Conservation (phyloP, 2,797 vertebrate genomes). For the Sebastes goodei region DNA sequence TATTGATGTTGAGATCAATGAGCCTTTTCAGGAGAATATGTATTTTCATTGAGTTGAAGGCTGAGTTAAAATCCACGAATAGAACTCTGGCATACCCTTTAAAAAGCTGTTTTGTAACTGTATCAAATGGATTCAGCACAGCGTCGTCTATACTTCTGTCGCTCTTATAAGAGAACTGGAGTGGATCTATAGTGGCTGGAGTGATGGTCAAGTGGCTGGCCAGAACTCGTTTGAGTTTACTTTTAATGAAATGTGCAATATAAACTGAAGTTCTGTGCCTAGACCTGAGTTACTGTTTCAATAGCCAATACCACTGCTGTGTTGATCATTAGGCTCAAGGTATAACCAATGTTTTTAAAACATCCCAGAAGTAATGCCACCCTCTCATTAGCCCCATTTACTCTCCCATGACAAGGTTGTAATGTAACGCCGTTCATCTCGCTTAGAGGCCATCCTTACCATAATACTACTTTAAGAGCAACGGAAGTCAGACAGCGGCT, state of each 20-base stretch:
- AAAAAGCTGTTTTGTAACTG: neutral
- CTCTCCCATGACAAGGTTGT: neutral
- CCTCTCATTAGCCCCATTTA: neutral
- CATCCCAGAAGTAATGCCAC: neutral
- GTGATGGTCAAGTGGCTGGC: neutral
- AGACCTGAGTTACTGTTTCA: neutral
- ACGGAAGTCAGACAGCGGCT: too few species aligned
- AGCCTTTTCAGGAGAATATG: neutral
- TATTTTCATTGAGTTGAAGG: neutral
- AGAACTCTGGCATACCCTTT: neutral
- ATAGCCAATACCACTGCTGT: neutral
- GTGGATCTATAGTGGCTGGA: neutral
- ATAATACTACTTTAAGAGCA: too few species aligned
- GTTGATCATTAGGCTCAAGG: neutral
- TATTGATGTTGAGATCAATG: conserved; percentile 5
- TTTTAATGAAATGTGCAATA: neutral
- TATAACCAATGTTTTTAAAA: neutral
- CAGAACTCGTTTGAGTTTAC: neutral
- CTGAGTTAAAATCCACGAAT: neutral
- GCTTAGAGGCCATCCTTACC: too few species aligned
- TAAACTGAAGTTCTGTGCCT: neutral
- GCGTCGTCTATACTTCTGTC: neutral
- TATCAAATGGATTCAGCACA: neutral
- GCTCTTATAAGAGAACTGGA: neutral
- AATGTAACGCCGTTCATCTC: neutral